phyloP scores from a whole-genome alignment of 1,140 invertebrate genomes.

The Philopotamus ludificatus region DNA sequence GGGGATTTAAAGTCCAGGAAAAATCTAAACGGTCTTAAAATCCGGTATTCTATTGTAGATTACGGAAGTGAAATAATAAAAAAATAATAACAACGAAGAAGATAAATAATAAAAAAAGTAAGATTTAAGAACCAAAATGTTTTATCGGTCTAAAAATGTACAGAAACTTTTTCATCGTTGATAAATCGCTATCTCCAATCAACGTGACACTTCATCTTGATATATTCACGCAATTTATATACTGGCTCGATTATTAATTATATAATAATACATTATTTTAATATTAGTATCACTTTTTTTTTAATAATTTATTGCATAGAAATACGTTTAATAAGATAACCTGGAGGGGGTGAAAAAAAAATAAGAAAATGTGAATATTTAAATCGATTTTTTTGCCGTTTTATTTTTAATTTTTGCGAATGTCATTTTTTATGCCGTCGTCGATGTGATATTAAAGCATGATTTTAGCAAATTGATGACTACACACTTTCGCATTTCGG shows the following conservation, averaged over 20 bases:
- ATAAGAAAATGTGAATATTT: too few relatives aligned
- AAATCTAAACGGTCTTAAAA: constrained; percentile 23
- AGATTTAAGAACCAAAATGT: constrained; percentile 13
- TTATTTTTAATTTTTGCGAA: too few relatives aligned
- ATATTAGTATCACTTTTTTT: not conserved
- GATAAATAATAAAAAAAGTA: too few relatives aligned
- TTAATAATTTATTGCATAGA: too few relatives aligned
- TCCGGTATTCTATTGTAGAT: too few relatives aligned
- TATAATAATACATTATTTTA: not conserved
- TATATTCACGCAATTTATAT: not conserved
- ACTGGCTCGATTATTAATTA: not conserved
- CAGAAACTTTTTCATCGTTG: constrained; percentile 32
- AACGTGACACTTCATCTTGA: constrained; percentile 2
- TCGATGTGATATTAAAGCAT: too few relatives aligned
- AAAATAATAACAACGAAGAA: too few relatives aligned
- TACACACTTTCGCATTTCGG: constrained; percentile 11
- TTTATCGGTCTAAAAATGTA: constrained; percentile 33
- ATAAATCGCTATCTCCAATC: not conserved
- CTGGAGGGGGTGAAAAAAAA: too few relatives aligned
- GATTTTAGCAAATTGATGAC: not conserved
- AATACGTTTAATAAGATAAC: too few relatives aligned
- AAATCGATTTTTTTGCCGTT: too few relatives aligned
- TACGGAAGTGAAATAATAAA: too few relatives aligned
- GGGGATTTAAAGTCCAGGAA: not conserved
- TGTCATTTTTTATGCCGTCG: too few relatives aligned